These are phyloP conservation scores for Sebastes kiyomatsui DNA, from an alignment of 2,797 vertebrate genomes.

Conservation along the genomic window DNA sequence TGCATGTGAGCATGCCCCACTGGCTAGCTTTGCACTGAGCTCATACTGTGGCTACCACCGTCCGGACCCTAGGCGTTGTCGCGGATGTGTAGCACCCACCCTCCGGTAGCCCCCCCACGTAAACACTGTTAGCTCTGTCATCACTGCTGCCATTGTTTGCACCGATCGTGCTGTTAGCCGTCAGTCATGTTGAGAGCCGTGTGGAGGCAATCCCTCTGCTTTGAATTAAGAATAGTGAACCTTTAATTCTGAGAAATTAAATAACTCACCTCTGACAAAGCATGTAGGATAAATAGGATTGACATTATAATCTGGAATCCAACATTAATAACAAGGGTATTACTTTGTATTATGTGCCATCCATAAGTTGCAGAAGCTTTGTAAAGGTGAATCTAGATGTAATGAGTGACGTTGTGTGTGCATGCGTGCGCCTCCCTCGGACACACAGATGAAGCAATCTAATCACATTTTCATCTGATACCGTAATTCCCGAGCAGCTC, in stretches of 20 bases:
- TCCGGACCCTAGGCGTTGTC: too few relatives aligned
- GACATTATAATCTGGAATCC: neutral
- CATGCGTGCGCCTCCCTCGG: neutral
- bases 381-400: slow-evolving; percentile 6
- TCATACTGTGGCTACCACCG: neutral
- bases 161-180: neutral
- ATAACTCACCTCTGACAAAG: neutral
- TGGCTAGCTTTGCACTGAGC: neutral
- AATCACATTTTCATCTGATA: slow-evolving; percentile 62
- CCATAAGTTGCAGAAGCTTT: neutral
- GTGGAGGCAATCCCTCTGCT: neutral
- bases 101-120: neutral
- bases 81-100: rapidly evolving
- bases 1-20: neutral
- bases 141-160: neutral
- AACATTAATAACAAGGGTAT: neutral
- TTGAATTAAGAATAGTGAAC: neutral
- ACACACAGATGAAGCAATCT: slow-evolving; percentile 40
- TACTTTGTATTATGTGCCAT: neutral
- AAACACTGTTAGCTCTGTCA: neutral
- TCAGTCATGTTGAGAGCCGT: neutral
- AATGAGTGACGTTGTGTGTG: neutral
- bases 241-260: neutral
- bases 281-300: neutral
- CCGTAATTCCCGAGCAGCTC: slow-evolving; percentile 36